Evolutionary conservation across 2,113 vertebrate species (phyloP).

Genomic region (Hippocampus abdominalis): DNA sequence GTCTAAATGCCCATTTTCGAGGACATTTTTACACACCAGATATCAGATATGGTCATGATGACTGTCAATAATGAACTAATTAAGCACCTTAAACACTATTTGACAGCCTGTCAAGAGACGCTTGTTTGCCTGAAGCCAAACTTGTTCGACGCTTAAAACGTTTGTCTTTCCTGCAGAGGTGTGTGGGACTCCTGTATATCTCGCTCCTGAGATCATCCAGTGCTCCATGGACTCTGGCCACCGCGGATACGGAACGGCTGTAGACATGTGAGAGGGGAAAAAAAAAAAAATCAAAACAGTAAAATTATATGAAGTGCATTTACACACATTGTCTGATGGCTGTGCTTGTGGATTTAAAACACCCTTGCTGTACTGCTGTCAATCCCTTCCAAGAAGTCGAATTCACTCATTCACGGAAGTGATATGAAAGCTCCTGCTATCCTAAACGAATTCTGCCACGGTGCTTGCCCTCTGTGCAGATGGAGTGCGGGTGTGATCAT

Average conservation of each 20-base stretch:
- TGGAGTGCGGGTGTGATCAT: constrained; percentile 97
- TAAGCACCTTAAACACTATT: background rate
- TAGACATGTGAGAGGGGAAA: constrained; percentile 84
- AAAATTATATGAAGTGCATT: background rate
- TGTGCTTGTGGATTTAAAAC: background rate
- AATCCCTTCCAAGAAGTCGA: background rate
- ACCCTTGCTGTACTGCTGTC: background rate
- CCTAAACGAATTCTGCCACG: background rate
- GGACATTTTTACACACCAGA: background rate
- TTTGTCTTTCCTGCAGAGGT: constrained; percentile 76
- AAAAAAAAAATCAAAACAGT: background rate
- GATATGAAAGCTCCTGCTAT: background rate
- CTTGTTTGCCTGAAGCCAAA: background rate
- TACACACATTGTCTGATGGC: background rate
- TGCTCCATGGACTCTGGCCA: constrained; percentile 91
- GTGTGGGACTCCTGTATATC: constrained; percentile 91
- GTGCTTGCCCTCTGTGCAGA: constrained; percentile 62
- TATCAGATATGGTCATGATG: background rate
- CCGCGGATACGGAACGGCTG: constrained; percentile 83
- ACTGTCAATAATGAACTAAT: background rate
- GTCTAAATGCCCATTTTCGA: background rate
- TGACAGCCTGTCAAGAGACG: background rate
- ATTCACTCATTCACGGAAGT: background rate
- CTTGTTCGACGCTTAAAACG: background rate
- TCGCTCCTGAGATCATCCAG: constrained; percentile 93